Evolutionary conservation across 2,888 invertebrate species (phyloP).

Genomic region (Phortica okadai): DNA sequence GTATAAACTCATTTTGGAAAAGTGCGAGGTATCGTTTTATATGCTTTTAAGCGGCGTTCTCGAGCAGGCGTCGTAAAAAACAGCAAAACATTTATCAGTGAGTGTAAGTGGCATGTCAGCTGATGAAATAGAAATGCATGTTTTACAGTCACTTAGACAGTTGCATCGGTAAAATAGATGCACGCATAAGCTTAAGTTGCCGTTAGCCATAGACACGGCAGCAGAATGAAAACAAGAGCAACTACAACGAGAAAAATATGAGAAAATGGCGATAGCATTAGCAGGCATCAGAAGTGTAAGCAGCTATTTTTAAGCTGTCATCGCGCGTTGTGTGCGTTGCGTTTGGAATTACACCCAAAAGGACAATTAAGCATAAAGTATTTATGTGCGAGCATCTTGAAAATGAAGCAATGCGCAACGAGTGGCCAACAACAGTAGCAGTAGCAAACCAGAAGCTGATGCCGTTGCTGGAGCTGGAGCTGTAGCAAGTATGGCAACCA

Average conservation of each 20-base stretch:
- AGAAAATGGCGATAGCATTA: constrained; percentile 35
- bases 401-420: constrained; percentile 27
- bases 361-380: constrained; percentile 73
- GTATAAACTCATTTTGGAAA: neutral
- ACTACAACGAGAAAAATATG: constrained; percentile 24
- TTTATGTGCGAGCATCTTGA: constrained; percentile 64
- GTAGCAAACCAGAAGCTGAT: constrained; percentile 50
- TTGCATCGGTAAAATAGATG: neutral
- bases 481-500: constrained; percentile 38
- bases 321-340: constrained; percentile 60
- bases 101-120: constrained; percentile 51
- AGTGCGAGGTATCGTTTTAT: neutral
- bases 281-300: constrained; percentile 9
- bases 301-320: constrained; percentile 39
- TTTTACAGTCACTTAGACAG: constrained; percentile 10
- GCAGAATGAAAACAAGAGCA: constrained; percentile 17
- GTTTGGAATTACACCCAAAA: constrained; percentile 74
- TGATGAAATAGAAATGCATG: constrained; percentile 49
- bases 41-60: constrained; percentile 11
- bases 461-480: constrained; percentile 55
- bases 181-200: constrained; percentile 37
- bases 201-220: neutral
- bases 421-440: constrained; percentile 43
- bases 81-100: neutral
- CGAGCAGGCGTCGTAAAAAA: neutral